Evolutionary conservation across 2,113 vertebrate genomes (phyloP), one percentile per base, ranked within the genome.

Genomic region (Vidua macroura): DNA sequence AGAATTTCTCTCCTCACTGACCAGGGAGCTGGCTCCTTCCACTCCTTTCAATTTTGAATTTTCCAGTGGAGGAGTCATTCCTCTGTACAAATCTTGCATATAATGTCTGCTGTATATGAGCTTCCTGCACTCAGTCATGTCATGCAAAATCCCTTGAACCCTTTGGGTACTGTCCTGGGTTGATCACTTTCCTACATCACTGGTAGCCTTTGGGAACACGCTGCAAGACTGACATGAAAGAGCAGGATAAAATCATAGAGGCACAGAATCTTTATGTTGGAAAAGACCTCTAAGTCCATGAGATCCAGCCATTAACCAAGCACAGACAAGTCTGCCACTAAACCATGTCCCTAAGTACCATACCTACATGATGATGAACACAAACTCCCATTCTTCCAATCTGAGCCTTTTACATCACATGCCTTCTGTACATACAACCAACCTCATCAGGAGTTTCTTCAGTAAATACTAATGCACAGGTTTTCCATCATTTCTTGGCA

Each of bases 401-500:
- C 37, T 28, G 19, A 90, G 25, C 6, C 28, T 58, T 68, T 73
- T 49, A 35, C 6, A 8, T 87, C 58, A 28, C 5, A 6, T n/a
- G 12, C 14, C 33, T 83, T 77, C 41, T 69, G 5, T 69, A 43
- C 7, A 7, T 15, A 22, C 21, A 72, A 17, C 12, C 7, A 49
- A 78, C 30, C 18, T 41, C 28, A 77, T 11, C 6, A 70, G 21
- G 21, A 9, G 1, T 51, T 88, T 83, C 60, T 41, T 68, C 4
- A 16, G 17, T 30, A 82, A 76, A 44, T 49, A 60, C 5, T 60
- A 12, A 18, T 18, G 4, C 37, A 60, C 0, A 0, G 4, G 8
- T 17, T 96, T 72, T 64, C 51, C 53, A 37, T 48, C 4, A 0
- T 33, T 80, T 76, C 58, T 66, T 5, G 1, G 60, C 81, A 69